Evolutionary conservation across 1,140 invertebrate species (phyloP).

Genomic region (Diabrotica undecimpunctata): DNA sequence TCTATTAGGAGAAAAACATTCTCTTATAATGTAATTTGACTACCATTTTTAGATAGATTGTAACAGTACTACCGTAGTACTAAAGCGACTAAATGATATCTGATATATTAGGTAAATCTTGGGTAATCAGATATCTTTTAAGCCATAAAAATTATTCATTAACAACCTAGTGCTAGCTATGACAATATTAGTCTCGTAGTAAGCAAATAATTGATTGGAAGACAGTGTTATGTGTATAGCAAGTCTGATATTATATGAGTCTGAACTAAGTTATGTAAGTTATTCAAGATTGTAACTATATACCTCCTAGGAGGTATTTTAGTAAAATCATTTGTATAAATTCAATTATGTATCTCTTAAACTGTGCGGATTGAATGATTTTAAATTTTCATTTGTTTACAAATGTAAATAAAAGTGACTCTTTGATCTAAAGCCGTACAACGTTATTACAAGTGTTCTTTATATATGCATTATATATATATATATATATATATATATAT

Average conservation of each 20-base stretch:
- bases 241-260: slow-evolving; percentile 45
- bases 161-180: slow-evolving; percentile 23
- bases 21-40: too few relatives aligned
- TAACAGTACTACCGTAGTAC: too few relatives aligned
- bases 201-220: slow-evolving; percentile 26
- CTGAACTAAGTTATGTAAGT: slow-evolving; percentile 43
- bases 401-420: slow-evolving; percentile 24
- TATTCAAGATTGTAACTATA: slow-evolving; percentile 40
- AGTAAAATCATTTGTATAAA: slow-evolving; percentile 32
- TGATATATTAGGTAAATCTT: too few relatives aligned
- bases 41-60: too few relatives aligned
- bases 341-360: slow-evolving; percentile 27
- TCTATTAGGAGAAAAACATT: too few relatives aligned
- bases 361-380: slow-evolving; percentile 27
- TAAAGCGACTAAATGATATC: too few relatives aligned
- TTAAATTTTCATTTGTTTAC: slow-evolving; percentile 32
- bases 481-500: too few relatives aligned
- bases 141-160: slow-evolving; percentile 18
- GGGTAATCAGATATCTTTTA: background rate
- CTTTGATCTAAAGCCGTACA: background rate
- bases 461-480: too few relatives aligned
- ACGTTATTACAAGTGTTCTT: too few relatives aligned
- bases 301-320: slow-evolving; percentile 40
- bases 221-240: slow-evolving; percentile 37
- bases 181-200: slow-evolving; percentile 21